A percentile compares a stretch with the other conserved stretches of the same genome.
Evolutionary conservation across 2,797 vertebrate genomes (phyloP).

Genomic region (Gymnothorax javanicus): DNA sequence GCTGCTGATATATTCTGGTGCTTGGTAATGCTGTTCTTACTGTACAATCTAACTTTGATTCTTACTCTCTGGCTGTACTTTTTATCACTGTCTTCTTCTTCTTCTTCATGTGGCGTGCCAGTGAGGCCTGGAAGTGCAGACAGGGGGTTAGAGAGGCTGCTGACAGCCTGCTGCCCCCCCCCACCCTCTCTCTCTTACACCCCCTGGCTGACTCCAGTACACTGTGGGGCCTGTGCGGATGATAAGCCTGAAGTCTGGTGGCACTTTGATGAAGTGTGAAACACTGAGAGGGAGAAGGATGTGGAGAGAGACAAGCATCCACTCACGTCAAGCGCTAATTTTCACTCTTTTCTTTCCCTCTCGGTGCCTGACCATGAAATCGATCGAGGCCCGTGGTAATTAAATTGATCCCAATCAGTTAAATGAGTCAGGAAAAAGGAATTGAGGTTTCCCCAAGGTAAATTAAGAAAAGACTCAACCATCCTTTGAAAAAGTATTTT

Average conservation of each 20-base stretch:
- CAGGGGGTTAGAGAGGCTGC: conserved; percentile 78
- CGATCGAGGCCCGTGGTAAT: too few species aligned
- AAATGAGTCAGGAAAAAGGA: too few species aligned
- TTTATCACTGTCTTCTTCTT: not conserved
- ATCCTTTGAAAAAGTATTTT: too few species aligned
- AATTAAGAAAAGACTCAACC: too few species aligned
- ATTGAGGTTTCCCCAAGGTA: too few species aligned
- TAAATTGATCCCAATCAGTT: too few species aligned
- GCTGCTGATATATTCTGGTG: conserved; percentile 38
- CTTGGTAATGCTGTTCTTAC: not conserved
- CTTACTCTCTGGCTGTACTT: not conserved
- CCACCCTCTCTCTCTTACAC: not conserved
- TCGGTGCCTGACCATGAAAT: too few species aligned
- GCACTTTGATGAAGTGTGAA: conserved; percentile 86
- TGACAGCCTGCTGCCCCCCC: conserved; percentile 71
- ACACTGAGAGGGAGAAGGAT: conserved; percentile 43
- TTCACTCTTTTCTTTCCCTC: too few species aligned
- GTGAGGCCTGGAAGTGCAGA: conserved; percentile 79
- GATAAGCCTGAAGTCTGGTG: conserved; percentile 82
- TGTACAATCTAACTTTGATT: not conserved
- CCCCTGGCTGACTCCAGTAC: conserved; percentile 77
- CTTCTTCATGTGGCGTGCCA: conserved; percentile 53
- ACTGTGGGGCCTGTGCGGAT: conserved; percentile 82
- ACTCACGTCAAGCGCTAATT: too few species aligned
- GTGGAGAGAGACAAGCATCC: not conserved